Evolutionary conservation across 30 jellyfish, hydroid and myxozoan genomes (phyloP).

Genomic region (Calvadosia cruxmelitensis): DNA sequence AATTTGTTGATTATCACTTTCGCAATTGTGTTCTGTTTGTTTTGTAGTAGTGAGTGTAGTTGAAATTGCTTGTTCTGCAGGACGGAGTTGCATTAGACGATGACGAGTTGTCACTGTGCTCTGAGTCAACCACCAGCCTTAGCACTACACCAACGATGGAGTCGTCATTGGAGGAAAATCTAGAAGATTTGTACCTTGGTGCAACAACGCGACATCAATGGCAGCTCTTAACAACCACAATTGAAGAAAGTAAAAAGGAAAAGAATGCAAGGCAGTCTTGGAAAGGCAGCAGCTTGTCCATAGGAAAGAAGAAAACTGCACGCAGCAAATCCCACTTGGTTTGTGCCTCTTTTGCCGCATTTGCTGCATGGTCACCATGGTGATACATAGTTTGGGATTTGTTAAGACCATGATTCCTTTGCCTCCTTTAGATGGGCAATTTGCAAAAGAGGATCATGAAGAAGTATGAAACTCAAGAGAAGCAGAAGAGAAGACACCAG

Average conservation of each 20-base stretch:
- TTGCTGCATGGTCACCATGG: too few relatives aligned
- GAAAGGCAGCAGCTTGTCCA: too few relatives aligned
- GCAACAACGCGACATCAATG: slow-evolving; percentile 98
- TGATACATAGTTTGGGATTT: not conserved
- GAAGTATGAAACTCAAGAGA: slow-evolving; percentile 48
- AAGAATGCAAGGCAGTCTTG: too few relatives aligned
- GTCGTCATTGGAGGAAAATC: slow-evolving; percentile 60
- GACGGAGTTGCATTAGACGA: slow-evolving; percentile 88
- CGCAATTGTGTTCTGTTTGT: not conserved
- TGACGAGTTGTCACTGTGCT: slow-evolving; percentile 76
- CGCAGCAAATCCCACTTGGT: too few relatives aligned
- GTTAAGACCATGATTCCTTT: not conserved
- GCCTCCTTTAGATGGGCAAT: slow-evolving; percentile 24
- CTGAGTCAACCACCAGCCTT: slow-evolving; percentile 64
- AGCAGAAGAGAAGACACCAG: too few relatives aligned
- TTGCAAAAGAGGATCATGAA: slow-evolving; percentile 39
- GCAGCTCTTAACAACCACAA: slow-evolving; percentile 66
- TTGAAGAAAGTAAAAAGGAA: slow-evolving; percentile 77
- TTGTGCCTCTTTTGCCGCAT: too few relatives aligned
- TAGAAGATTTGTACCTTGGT: slow-evolving; percentile 88
- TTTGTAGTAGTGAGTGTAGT: not conserved
- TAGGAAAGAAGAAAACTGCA: slow-evolving; percentile 5
- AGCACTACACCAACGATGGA: slow-evolving; percentile 25
- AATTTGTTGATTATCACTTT: too few relatives aligned
- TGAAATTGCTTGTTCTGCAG: slow-evolving; percentile 12